Percentiles rank a stretch among this genome's conserved stretches.
phyloP scores from a whole-genome alignment of 2,797 vertebrate species.

The Tympanoctomys barrerae region DNA sequence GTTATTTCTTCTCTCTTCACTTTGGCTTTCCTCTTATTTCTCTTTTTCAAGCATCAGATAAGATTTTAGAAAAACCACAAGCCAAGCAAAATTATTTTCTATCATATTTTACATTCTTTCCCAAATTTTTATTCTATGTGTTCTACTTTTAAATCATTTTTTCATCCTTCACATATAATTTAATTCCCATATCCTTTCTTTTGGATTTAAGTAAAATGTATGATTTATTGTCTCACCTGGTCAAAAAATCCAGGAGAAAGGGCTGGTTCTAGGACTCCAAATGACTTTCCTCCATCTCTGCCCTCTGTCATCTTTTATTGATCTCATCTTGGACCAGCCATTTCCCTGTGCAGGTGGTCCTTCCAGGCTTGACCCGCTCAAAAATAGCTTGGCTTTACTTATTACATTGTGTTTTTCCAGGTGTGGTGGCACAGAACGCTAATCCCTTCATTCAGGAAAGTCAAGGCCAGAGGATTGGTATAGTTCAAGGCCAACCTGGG shows the following conservation, averaged over 20 bases:
- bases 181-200: not conserved
- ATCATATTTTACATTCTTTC: not conserved
- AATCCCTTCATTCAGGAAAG: not conserved
- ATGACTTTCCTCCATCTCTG: not conserved
- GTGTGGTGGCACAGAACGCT: not conserved
- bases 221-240: not conserved
- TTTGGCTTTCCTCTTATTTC: not conserved
- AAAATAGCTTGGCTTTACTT: not conserved
- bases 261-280: not conserved
- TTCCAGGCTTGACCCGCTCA: not conserved
- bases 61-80: not conserved
- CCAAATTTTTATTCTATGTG: not conserved
- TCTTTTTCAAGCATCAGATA: not conserved
- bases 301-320: not conserved
- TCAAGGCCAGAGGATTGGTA: not conserved
- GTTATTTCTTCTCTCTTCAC: not conserved
- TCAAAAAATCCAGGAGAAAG: not conserved
- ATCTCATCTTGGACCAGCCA: not conserved
- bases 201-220: not conserved
- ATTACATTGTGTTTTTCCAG: not conserved
- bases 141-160: constrained; percentile 15
- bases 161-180: not conserved
- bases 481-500: not conserved
- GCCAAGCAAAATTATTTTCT: not conserved
- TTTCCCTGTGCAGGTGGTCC: not conserved